Evolutionary conservation across 2,797 vertebrate genomes (phyloP), one percentile per base, ranked within the genome.

Genomic region (Pangasius sanitwongsei): DNA sequence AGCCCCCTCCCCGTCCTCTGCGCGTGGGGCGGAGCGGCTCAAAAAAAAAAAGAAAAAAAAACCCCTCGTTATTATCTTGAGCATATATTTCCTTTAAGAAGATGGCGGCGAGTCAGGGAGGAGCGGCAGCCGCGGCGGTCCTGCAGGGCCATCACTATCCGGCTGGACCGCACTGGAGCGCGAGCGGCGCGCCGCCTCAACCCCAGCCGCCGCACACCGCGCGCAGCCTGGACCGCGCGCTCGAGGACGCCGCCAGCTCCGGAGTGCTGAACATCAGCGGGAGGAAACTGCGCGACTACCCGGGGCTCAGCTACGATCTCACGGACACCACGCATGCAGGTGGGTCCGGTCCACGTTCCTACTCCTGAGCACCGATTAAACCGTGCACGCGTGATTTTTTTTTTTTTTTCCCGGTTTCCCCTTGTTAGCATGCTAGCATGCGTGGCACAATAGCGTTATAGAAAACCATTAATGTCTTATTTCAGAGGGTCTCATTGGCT

Each of bases 311-410:
- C 95, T 98, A 97, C 93, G 98, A 99, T 93, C 96, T 99, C 87
- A 97, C 97, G 83, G 98, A 99, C 92, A 99, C 98, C 78, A 98
- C 97, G 91, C 97, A 97, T 96, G 98, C 98, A 97, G 98, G 98
- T 99, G 96, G 91, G 96, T 85, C 61, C 67, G n/a, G 5, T 86
- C 86, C 87, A 69, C 67, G 48, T 41, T 82, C 86, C 67, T 74
- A 7, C 3, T 13, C 18, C 11, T 31, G 31, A 63, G 13, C 16
- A 59, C 25, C 65, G n/a, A 12, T 25, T 18, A n/a, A 65, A 13
- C 41, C 41, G 59, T 65, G 86, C 59, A 13, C 41, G 11, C 6
- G 7, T 77, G 15, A n/a, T 63, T 84, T 50, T n/a, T 7, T 57
- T 63, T 34, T 59, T 23, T 37, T 15, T 15, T 15, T 23, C 5